Evolutionary conservation across 2,888 invertebrate species (phyloP).

Genomic region (Allolobophora icterica): DNA sequence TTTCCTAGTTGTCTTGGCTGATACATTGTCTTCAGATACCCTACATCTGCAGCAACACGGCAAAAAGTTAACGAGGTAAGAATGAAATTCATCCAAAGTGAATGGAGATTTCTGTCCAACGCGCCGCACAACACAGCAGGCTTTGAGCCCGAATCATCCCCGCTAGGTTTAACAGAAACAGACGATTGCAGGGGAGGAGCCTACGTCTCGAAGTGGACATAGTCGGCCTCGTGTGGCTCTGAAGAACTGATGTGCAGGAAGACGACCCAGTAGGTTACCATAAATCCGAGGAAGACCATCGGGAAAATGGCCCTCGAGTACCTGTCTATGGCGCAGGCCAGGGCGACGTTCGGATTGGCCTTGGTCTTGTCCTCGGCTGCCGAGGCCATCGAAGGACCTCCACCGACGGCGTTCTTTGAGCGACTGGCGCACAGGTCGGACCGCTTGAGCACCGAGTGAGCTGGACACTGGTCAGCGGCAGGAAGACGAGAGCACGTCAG

Average conservation of each 20-base stretch:
- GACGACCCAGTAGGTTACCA: slow-evolving; percentile 47
- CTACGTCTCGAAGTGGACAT: slow-evolving; percentile 23
- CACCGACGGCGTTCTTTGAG: neutral
- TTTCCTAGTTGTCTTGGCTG: neutral
- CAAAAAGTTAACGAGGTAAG: neutral
- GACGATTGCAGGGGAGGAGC: neutral
- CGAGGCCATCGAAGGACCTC: neutral
- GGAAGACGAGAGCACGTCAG: slow-evolving; percentile 17
- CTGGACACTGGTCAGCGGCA: neutral
- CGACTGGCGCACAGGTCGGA: neutral
- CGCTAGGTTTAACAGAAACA: neutral
- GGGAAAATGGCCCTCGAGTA: slow-evolving; percentile 47
- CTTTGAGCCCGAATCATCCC: neutral
- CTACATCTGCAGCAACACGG: neutral
- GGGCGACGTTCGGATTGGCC: neutral
- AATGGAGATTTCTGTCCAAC: neutral
- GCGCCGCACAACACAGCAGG: neutral
- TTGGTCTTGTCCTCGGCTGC: neutral
- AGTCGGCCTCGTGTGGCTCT: slow-evolving; percentile 25
- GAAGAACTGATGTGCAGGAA: slow-evolving; percentile 43
- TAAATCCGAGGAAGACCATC: slow-evolving; percentile 45
- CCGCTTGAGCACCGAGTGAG: neutral
- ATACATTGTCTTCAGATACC: neutral
- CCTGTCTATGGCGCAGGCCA: slow-evolving; percentile 42
- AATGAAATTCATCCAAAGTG: neutral